Base-by-base conservation (phyloP, 2,113 vertebrate species). In the Manacus vitellinus region DNA sequence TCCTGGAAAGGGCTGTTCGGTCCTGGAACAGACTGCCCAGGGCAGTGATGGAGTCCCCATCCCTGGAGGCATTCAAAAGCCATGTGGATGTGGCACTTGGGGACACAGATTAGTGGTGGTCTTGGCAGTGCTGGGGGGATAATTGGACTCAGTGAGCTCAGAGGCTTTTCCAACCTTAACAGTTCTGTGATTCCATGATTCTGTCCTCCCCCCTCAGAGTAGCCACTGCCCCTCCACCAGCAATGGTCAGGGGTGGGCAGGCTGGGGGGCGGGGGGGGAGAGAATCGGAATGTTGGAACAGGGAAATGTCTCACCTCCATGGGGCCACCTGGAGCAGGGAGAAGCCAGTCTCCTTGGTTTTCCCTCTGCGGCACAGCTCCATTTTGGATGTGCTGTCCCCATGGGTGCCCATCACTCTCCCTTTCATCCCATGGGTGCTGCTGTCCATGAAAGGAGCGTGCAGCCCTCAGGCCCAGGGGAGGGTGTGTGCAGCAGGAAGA, bases 401-500 rank as follows among this genome's bases (percentile, higher is more conserved):
- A 2, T 3, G 74, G 61, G 61, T 22, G 6, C 44, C 56, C 67
- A 24, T 47, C 52, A 9, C 85, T 85, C 75, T 46, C 61, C 37
- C 88, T 88, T 97, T 95, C 78, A 94, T 89, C 79, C 46, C 0
- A 0, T 25, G 52, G 28, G 10, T 76, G 61, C 77, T 93, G 55
- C 35, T 59, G 72, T 43, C 85, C 70, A 9, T 80, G 49, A 67
- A 88, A 68, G 61, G 61, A 84, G 75, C 21, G 8, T 2, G 33
- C 33, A 59, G 41, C 41, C 39, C 79, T 83, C 37, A 25, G 93
- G 82, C 93, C 35, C n/a, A 4, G n/a, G 27, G 66, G 30, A 76
- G 85, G 65, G 79, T 47, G 87, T 61, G 86, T 54, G 58, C 72
- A 51, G 59, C 92, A 80, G 68, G 86, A 89, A 83, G 77, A 92